Evolutionary conservation across 2,888 invertebrate genomes (phyloP), one percentile per base, ranked within the genome.

Genomic region (Chrysomela aeneicollis): DNA sequence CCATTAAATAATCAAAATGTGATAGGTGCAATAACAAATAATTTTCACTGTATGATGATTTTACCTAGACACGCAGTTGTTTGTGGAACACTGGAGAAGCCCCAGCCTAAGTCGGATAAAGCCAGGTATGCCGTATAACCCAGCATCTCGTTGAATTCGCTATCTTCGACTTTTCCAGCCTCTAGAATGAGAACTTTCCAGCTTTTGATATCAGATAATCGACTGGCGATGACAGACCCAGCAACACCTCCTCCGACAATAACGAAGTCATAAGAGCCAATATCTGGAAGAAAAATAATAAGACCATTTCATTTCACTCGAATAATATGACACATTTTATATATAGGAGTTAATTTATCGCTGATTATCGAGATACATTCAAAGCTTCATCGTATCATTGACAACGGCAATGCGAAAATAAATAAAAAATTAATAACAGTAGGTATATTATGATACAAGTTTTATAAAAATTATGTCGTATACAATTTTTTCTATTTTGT

Each of bases 51-150:
- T n/a, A n/a, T n/a, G n/a, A n/a, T n/a, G n/a, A n/a, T n/a, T n/a
- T 32, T 30, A 52, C 52, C 52, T 17, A 52, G 52, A 30, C 52
- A 52, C 2, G 52, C 52, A 32, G 52, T 52, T 18, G 15, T 52
- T 32, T 52, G 52, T 3, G 52, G 52, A 10, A 52, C 30, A 19
- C 52, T 52, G 22, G 12, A 17, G 32, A 32, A 52, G 17, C 52
- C 52, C 52, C 52, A 52, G 32, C 32, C 32, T 6, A 18, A 12
- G 15, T 52, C 52, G 1, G 52, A 52, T 18, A 18, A 2, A 2
- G 18, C 15, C n/a, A 17, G 1, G n/a, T 8, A 1, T 1, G 15
- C 1, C 12, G 12, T 17, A 17, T 32, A 52, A 8, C 30, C 18
- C 17, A 52, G 10, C 30, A 52, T 32, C 26, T 52, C 10, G 6